phyloP scores from a whole-genome alignment of 2,888 invertebrate species.

The Cheilosia grossa region DNA sequence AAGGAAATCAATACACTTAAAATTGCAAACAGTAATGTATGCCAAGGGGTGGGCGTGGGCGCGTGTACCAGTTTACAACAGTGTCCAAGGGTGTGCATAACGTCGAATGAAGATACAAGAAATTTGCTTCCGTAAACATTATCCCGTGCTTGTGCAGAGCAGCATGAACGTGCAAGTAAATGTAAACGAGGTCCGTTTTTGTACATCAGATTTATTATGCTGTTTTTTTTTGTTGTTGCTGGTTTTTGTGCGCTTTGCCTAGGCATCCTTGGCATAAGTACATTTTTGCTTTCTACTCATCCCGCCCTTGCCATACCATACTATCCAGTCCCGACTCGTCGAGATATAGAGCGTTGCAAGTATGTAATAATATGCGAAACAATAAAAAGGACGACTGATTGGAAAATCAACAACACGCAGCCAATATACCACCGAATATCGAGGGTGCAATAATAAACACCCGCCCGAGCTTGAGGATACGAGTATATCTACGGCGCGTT shows the following conservation, averaged over 20 bases:
- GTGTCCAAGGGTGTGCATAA: not conserved
- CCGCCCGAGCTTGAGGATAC: constrained; percentile 4
- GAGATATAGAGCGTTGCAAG: not conserved
- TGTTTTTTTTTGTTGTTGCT: constrained; percentile 1
- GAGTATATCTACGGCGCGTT: not conserved
- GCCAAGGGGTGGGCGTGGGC: not conserved
- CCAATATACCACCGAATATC: constrained; percentile 28
- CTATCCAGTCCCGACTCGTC: not conserved
- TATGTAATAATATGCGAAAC: constrained; percentile 48
- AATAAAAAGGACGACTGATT: constrained; percentile 53
- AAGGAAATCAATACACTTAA: constrained; percentile 35
- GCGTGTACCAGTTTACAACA: not conserved
- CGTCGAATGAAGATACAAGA: constrained; percentile 34
- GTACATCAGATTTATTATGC: constrained; percentile 39
- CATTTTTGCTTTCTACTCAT: not conserved
- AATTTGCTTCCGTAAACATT: constrained; percentile 18
- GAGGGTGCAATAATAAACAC: constrained; percentile 52
- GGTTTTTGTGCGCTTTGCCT: not conserved
- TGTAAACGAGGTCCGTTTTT: constrained; percentile 53
- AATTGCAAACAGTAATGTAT: constrained; percentile 33
- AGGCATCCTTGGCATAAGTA: not conserved
- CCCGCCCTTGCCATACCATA: no score
- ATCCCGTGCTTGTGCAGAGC: constrained; percentile 30
- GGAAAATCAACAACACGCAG: constrained; percentile 54
- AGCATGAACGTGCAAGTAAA: constrained; percentile 41